Evolutionary conservation across 1,140 invertebrate species (phyloP).

Genomic region (Macrobrachium rosenbergii): DNA sequence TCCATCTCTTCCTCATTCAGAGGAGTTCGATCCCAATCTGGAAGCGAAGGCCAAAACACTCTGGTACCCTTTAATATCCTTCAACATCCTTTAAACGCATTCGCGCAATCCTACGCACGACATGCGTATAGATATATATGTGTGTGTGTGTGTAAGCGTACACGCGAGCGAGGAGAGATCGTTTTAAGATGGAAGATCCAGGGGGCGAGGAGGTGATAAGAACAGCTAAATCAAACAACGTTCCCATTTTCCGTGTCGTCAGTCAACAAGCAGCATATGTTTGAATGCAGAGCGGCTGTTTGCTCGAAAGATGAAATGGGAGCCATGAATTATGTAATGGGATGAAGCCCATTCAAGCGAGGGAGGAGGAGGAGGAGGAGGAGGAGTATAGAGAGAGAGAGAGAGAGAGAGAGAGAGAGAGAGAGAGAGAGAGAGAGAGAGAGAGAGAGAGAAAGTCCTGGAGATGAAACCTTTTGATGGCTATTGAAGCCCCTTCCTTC

Average conservation of each 20-base stretch:
- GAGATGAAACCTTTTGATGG: constrained; percentile 12
- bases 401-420: not conserved
- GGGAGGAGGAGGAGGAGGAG: not conserved
- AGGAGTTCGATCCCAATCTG: no score
- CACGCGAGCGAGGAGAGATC: not conserved
- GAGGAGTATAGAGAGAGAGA: not conserved
- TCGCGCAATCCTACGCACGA: not conserved
- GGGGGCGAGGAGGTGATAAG: constrained; percentile 18
- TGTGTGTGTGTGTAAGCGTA: not conserved
- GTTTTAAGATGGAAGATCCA: no score
- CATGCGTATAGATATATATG: not conserved
- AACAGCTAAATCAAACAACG: constrained; percentile 31
- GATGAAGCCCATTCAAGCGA: constrained; percentile 54
- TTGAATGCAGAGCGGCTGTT: constrained; percentile 50
- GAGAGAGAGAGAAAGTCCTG: not conserved
- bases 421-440: not conserved
- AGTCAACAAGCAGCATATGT: constrained; percentile 59
- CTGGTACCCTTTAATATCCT: no score
- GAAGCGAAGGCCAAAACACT: no score
- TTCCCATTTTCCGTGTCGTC: constrained; percentile 49
- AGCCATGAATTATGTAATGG: constrained; percentile 60
- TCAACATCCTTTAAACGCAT: not conserved
- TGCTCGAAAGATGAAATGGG: constrained; percentile 58
- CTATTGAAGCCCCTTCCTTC: constrained; percentile 10
- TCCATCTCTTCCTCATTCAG: no score